phyloP scores from a whole-genome alignment of 1,140 invertebrate genomes.

The Dreissena rostriformis region DNA sequence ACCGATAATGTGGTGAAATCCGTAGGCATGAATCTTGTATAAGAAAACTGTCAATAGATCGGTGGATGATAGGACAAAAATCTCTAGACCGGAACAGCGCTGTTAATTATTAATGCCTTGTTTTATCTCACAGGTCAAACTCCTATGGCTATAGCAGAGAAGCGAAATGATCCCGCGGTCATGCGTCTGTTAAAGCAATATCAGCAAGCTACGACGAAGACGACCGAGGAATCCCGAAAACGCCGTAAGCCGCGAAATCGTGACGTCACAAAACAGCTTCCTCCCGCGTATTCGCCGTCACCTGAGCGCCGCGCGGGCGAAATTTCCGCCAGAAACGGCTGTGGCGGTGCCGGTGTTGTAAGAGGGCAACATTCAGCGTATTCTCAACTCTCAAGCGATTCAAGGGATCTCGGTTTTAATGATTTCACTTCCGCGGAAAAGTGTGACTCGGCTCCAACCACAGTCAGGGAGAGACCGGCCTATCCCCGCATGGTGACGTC shows the following conservation, averaged over 20 bases:
- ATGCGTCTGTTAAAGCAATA: not conserved
- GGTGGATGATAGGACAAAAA: too few relatives aligned
- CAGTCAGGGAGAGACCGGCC: not conserved
- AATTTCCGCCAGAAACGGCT: not conserved
- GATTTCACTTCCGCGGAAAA: not conserved
- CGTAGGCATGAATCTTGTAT: too few relatives aligned
- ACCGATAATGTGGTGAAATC: too few relatives aligned
- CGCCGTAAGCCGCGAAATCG: slow-evolving; percentile 24
- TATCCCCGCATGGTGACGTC: slow-evolving; percentile 7
- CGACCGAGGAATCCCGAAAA: not conserved
- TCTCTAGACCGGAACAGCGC: not conserved
- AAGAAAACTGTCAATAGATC: too few relatives aligned
- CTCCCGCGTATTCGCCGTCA: slow-evolving; percentile 40
- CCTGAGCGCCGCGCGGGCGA: slow-evolving; percentile 15
- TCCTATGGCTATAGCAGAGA: not conserved
- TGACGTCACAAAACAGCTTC: slow-evolving; percentile 20
- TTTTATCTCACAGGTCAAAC: not conserved
- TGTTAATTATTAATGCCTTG: not conserved
- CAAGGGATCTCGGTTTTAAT: too few relatives aligned
- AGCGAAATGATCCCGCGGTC: not conserved
- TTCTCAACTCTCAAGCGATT: too few relatives aligned
- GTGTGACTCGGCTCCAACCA: slow-evolving; percentile 27
- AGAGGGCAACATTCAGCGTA: too few relatives aligned
- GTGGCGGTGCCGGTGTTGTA: too few relatives aligned
- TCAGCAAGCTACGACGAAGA: not conserved